Conservation (phyloP, 2,888 invertebrate genomes). For the Eupelmus urozonus region DNA sequence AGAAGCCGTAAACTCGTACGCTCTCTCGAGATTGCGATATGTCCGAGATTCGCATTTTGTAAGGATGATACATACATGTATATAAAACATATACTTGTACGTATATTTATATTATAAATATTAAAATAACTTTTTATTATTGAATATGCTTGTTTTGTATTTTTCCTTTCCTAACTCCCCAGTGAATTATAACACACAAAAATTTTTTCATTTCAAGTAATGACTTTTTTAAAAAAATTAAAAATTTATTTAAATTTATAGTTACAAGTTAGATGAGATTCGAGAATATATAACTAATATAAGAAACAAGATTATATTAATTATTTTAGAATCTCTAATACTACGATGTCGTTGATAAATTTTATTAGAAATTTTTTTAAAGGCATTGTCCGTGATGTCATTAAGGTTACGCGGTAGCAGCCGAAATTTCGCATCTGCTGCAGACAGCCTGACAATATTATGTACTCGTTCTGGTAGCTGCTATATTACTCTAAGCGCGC, state of each 20-base stretch:
- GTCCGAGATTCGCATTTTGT: conserved; percentile 23
- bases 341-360: too few species aligned
- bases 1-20: conserved; percentile 10
- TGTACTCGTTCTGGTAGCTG: background rate
- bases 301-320: too few species aligned
- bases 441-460: conserved; percentile 14
- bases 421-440: conserved; percentile 3
- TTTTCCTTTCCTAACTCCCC: background rate
- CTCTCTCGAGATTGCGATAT: conserved; percentile 24
- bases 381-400: background rate
- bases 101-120: conserved; percentile 12
- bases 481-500: background rate
- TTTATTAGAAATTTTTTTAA: too few species aligned
- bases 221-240: too few species aligned
- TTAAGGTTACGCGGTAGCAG: background rate
- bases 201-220: too few species aligned
- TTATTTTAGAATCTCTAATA: too few species aligned
- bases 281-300: too few species aligned
- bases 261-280: too few species aligned
- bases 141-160: background rate
- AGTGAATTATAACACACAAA: too few species aligned
- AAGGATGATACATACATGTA: conserved; percentile 24
- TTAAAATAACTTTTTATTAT: conserved; percentile 56
- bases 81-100: background rate
- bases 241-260: too few species aligned